A percentile compares a stretch with the other conserved stretches of the same genome.
Conservation (phyloP, 2,797 vertebrate genomes). For the Eulemur rubriventer region DNA sequence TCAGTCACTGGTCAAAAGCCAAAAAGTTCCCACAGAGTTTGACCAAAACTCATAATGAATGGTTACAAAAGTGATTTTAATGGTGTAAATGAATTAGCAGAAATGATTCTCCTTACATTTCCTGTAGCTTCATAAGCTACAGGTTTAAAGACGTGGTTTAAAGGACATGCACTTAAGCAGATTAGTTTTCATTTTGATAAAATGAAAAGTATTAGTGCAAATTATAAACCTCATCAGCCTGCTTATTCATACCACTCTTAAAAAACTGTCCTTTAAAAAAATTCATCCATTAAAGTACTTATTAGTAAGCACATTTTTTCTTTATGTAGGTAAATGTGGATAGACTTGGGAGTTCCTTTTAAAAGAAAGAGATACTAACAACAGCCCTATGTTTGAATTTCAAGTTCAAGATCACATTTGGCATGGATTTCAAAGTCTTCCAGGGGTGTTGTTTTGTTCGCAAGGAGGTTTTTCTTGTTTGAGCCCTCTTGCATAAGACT, state of each 20-base stretch:
- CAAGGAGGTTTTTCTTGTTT: conserved; percentile 78
- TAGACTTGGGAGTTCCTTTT: conserved; percentile 46
- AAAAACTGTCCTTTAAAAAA: conserved; percentile 12
- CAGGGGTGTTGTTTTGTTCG: conserved; percentile 64
- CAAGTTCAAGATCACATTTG: conserved; percentile 52
- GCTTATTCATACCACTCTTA: neutral
- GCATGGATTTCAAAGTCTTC: conserved; percentile 68
- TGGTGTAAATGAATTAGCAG: neutral
- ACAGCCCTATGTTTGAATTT: conserved; percentile 17
- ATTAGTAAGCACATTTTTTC: conserved; percentile 42
- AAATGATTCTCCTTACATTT: neutral
- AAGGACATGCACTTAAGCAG: conserved; percentile 21
- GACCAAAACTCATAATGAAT: neutral
- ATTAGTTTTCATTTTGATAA: conserved; percentile 54
- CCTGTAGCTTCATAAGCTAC: neutral
- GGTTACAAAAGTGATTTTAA: neutral
- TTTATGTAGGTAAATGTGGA: conserved; percentile 38
- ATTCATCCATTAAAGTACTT: neutral
- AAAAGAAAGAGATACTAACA: conserved; percentile 55
- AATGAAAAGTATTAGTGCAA: neutral
- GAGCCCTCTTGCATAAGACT: conserved; percentile 60
- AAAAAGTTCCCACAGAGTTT: conserved; percentile 1
- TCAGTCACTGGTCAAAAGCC: neutral
- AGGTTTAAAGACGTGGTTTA: neutral
- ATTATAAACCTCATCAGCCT: neutral